Evolutionary conservation across 1,140 invertebrate genomes (phyloP).

Genomic region (Physella acuta): DNA sequence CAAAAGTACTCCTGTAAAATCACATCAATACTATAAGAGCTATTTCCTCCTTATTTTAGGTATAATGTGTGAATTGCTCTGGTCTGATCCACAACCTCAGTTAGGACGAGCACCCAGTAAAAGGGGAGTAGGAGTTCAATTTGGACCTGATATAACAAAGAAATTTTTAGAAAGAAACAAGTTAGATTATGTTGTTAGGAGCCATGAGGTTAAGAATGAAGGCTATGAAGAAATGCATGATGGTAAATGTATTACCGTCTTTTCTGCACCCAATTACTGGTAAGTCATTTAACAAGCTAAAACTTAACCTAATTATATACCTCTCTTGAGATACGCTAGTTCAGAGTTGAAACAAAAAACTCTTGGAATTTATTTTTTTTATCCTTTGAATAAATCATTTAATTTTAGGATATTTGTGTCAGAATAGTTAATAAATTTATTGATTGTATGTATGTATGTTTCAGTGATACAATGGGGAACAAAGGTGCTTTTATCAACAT

Average conservation of each 20-base stretch:
- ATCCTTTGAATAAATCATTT: too few relatives aligned
- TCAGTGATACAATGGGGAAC: conserved; percentile 97
- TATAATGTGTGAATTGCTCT: conserved; percentile 95
- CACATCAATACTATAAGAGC: too few relatives aligned
- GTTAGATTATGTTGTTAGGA: conserved; percentile 90
- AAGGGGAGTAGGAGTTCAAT: conserved; percentile 95
- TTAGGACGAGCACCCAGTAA: conserved; percentile 87
- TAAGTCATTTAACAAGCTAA: conserved; percentile 65
- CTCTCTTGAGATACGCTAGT: neutral
- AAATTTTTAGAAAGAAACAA: conserved; percentile 82
- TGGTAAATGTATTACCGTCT: conserved; percentile 66
- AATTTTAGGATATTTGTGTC: too few relatives aligned
- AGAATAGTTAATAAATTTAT: too few relatives aligned
- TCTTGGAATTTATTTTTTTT: neutral
- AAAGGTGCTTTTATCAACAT: conserved; percentile 95
- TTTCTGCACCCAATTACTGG: conserved; percentile 98
- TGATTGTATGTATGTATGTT: conserved; percentile 42
- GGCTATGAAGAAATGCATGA: conserved; percentile 94
- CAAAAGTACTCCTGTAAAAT: too few relatives aligned
- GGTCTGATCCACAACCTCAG: conserved; percentile 95
- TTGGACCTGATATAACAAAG: conserved; percentile 95
- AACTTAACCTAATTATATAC: too few relatives aligned
- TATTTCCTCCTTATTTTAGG: conserved; percentile 60
- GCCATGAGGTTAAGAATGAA: conserved; percentile 96
- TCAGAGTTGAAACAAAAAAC: neutral